phyloP scores from a whole-genome alignment of 2,888 invertebrate genomes.

The Tipula helvola region DNA sequence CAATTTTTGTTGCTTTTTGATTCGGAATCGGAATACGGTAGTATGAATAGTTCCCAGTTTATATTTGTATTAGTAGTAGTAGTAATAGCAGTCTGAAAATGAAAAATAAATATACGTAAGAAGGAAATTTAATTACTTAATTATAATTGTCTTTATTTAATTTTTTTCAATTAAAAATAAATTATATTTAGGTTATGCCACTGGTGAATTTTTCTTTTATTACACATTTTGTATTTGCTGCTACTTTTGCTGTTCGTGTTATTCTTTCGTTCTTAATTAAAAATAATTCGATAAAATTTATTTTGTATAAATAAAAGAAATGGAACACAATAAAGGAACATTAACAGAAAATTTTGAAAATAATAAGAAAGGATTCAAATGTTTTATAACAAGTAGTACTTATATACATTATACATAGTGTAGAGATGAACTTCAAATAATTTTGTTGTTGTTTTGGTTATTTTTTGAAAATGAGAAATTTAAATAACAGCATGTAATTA shows the following conservation, averaged over 20 bases:
- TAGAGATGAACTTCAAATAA: not conserved
- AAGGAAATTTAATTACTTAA: not conserved
- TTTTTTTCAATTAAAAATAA: not conserved
- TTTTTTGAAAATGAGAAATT: not conserved
- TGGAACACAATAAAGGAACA: not conserved
- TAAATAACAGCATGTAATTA: not conserved
- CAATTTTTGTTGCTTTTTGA: not conserved
- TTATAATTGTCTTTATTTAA: not conserved
- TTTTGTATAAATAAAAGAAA: not conserved
- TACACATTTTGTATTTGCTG: not conserved
- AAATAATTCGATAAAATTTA: not conserved
- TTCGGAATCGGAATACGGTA: not conserved
- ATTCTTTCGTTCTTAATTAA: not conserved
- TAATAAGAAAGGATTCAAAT: not conserved
- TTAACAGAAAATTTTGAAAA: not conserved
- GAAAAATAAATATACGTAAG: not conserved
- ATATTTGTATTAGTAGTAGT: not conserved
- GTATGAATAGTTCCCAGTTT: not conserved
- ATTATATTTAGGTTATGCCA: not conserved
- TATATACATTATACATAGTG: too few relatives aligned
- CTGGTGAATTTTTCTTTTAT: not conserved
- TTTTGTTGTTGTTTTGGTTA: not conserved
- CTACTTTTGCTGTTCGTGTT: not conserved
- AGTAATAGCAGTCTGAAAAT: not conserved
- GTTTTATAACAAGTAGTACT: not conserved